phyloP scores from a whole-genome alignment of 2,797 vertebrate genomes.

The Malacoraja senta region DNA sequence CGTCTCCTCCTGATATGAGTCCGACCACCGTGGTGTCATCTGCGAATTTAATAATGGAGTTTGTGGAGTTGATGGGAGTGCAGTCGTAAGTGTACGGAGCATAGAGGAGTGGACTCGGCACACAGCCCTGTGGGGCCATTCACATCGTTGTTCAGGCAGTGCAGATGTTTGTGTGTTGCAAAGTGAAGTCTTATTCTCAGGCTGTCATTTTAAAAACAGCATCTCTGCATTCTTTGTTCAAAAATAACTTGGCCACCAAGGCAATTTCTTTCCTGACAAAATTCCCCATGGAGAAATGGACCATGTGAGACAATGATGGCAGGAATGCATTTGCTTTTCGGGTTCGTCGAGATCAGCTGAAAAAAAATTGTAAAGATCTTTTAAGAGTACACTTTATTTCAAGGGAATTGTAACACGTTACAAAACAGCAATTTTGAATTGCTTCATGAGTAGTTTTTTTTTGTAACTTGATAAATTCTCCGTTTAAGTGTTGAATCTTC shows the following conservation, averaged over 20 bases:
- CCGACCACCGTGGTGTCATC: too few species aligned
- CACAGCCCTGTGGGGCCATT: background rate
- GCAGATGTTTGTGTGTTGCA: slow-evolving; percentile 10
- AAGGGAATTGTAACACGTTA: background rate
- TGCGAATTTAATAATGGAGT: too few species aligned
- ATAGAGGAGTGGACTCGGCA: too few species aligned
- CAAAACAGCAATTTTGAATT: background rate
- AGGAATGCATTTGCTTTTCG: background rate
- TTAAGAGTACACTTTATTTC: background rate
- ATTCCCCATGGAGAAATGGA: background rate
- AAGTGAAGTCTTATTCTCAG: background rate
- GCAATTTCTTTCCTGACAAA: background rate
- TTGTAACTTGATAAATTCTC: background rate
- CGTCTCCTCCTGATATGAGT: too few species aligned
- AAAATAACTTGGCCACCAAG: background rate
- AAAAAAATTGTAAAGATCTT: background rate
- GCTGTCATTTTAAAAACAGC: slow-evolving; percentile 25
- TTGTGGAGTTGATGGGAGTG: too few species aligned
- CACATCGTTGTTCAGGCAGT: background rate
- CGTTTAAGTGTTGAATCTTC: background rate
- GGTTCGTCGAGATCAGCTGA: background rate
- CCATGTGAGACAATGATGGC: background rate
- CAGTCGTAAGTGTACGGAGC: too few species aligned
- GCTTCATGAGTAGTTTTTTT: background rate
- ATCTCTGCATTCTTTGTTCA: background rate